These are phyloP conservation scores for Ptyas mucosa DNA, from an alignment of 2,113 vertebrate genomes.

Conservation along the genomic window DNA sequence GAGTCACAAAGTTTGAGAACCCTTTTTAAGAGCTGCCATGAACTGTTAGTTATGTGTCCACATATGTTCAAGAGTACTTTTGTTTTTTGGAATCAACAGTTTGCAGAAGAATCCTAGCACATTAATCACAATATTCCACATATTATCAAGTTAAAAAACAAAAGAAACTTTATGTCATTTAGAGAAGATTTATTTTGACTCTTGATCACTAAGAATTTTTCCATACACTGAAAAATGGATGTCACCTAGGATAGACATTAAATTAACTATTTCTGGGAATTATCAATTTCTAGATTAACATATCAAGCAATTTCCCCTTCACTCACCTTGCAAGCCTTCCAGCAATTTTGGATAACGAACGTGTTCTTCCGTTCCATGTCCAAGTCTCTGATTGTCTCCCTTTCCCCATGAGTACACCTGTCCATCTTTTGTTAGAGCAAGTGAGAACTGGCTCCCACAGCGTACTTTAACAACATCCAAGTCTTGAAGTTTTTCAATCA, in stretches of 20 bases:
- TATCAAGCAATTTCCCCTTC: not conserved
- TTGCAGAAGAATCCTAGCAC: not conserved
- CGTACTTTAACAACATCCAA: conserved; percentile 90
- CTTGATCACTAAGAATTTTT: not conserved
- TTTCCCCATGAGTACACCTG: conserved; percentile 98
- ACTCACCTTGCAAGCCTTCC: conserved; percentile 87
- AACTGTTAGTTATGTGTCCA: not conserved
- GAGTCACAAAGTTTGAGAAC: not conserved
- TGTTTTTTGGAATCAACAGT: not conserved
- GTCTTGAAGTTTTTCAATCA: conserved; percentile 96
- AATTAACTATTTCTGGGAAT: not conserved
- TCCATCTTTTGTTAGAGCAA: conserved; percentile 92
- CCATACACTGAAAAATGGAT: not conserved
- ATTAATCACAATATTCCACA: not conserved
- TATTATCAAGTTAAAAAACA: not conserved
- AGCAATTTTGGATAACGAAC: conserved; percentile 94
- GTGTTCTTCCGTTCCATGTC: conserved; percentile 94
- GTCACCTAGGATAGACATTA: not conserved
- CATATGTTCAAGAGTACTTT: not conserved
- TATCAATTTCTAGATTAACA: not conserved
- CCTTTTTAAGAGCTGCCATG: not conserved
- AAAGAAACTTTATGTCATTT: not conserved
- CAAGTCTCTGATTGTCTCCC: conserved; percentile 95
- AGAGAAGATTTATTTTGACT: not conserved
- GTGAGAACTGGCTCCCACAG: conserved; percentile 95